Evolutionary conservation across 2,797 vertebrate species (phyloP).

Genomic region (Phataginus tetradactyla): DNA sequence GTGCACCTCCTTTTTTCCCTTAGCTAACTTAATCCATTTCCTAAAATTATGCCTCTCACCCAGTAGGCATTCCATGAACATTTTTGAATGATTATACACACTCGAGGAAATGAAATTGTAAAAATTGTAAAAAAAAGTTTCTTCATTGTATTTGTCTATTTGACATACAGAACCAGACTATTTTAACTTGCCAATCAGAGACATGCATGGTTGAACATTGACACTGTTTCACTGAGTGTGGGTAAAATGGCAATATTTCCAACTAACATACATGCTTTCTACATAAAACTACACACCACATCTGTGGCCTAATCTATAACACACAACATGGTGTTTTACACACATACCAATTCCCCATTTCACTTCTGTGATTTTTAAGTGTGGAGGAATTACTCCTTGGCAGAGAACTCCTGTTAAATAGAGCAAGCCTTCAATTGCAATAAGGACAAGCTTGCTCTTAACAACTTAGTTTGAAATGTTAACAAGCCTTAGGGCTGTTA

Average conservation of each 20-base stretch:
- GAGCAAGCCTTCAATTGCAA: constrained; percentile 77
- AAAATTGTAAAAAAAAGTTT: background rate
- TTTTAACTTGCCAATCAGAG: constrained; percentile 12
- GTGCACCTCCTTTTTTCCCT: background rate
- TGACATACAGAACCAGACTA: background rate
- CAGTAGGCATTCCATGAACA: background rate
- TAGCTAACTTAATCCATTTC: background rate
- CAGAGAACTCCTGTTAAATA: constrained; percentile 56
- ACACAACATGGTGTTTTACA: background rate
- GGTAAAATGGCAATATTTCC: no score
- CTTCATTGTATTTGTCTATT: background rate
- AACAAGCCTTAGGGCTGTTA: constrained; percentile 83
- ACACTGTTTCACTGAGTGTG: background rate
- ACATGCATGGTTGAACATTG: background rate
- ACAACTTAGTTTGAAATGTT: constrained; percentile 83
- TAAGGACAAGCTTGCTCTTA: constrained; percentile 82
- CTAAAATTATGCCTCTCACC: background rate
- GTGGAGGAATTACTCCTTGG: constrained; percentile 40
- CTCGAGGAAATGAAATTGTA: constrained; percentile 2
- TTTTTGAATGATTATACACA: background rate
- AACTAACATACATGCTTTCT: background rate
- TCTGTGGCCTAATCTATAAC: background rate
- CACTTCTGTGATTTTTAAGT: constrained; percentile 26
- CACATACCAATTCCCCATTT: background rate
- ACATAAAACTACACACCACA: background rate